A percentile compares a stretch with the other conserved stretches of the same genome.
These are phyloP conservation scores for Halcyon chelicuti DNA, from an alignment of 2,797 vertebrate species.

Conservation along the genomic window DNA sequence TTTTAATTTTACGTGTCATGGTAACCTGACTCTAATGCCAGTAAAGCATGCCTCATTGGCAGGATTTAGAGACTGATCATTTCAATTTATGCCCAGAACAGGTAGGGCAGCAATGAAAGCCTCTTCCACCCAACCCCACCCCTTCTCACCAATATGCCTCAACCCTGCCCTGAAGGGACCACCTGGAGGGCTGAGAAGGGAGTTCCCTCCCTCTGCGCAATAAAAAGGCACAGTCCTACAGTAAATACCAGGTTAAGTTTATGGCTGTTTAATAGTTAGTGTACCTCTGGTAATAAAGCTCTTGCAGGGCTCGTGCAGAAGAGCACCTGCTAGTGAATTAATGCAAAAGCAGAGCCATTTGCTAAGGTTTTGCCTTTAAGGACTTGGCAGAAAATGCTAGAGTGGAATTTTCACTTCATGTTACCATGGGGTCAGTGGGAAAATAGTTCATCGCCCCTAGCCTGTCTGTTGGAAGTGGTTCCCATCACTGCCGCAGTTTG, in stretches of 20 bases:
- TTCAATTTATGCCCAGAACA: slow-evolving; percentile 73
- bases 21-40: slow-evolving; percentile 13
- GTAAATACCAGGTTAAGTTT: slow-evolving; percentile 7
- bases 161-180: slow-evolving; percentile 73
- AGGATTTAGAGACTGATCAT: slow-evolving; percentile 63
- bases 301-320: neutral
- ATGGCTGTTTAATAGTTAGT: neutral
- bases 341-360: neutral
- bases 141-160: slow-evolving; percentile 39
- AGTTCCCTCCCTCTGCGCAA: slow-evolving; percentile 3
- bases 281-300: slow-evolving; percentile 30
- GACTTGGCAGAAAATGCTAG: neutral
- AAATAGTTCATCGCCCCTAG: neutral
- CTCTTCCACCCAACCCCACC: slow-evolving; percentile 58
- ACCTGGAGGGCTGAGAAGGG: slow-evolving; percentile 72
- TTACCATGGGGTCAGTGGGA: neutral
- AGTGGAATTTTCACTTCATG: neutral
- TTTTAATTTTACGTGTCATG: neutral
- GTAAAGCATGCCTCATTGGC: slow-evolving; percentile 62
- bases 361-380: neutral
- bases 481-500: neutral
- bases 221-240: neutral
- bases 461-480: neutral
- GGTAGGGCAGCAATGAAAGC: slow-evolving; percentile 61
- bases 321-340: slow-evolving; percentile 2